Conservation (phyloP, 2,113 vertebrate genomes). For the Dolichallabes microphthalmus region DNA sequence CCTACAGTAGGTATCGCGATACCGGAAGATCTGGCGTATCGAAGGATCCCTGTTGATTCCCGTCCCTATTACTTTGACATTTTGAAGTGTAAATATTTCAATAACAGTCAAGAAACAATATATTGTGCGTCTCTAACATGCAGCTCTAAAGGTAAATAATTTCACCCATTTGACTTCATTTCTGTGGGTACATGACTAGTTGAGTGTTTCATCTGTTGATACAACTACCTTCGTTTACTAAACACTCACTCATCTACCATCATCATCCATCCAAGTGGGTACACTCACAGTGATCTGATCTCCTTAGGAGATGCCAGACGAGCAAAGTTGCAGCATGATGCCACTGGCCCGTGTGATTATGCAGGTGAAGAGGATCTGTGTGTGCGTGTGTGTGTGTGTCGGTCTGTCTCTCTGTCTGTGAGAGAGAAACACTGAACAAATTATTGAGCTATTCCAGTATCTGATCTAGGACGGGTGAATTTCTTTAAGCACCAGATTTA, state of each 20-base stretch:
- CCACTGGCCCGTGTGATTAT: conserved; percentile 32
- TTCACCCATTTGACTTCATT: too few relatives aligned
- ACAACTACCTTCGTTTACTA: neutral
- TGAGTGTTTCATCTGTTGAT: neutral
- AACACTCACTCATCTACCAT: neutral
- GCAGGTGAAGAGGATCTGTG: conserved; percentile 34
- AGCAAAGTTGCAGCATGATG: conserved; percentile 45
- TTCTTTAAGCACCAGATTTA: conserved; percentile 27
- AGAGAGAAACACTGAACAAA: neutral
- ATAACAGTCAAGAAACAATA: neutral
- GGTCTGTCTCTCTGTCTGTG: neutral
- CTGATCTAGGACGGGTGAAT: conserved; percentile 32
- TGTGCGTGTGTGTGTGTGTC: conserved; percentile 19
- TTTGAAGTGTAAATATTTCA: neutral
- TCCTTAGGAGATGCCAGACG: conserved; percentile 40
- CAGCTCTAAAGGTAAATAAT: too few relatives aligned
- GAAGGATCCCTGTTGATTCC: too few relatives aligned
- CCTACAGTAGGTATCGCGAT: too few relatives aligned
- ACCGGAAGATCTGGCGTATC: too few relatives aligned
- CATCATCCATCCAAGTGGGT: neutral
- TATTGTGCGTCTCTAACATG: neutral
- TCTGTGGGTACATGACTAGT: neutral
- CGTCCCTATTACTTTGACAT: neutral
- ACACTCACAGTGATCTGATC: conserved; percentile 37
- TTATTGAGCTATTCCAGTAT: conserved; percentile 31